phyloP scores from a whole-genome alignment of 2,797 vertebrate species.

The Cyclura pinguis region DNA sequence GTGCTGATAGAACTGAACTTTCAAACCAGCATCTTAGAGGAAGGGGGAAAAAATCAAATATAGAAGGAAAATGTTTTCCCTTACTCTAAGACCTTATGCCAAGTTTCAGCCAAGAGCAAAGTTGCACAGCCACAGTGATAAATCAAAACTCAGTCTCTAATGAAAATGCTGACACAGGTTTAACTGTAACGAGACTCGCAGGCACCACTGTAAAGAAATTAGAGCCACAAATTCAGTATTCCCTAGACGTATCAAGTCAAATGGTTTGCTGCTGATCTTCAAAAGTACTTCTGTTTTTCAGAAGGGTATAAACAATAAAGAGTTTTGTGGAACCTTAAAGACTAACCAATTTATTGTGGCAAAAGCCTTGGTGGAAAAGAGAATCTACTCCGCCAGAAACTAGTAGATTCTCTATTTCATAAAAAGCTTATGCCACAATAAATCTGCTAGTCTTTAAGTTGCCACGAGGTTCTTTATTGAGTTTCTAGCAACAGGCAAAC shows the following conservation, averaged over 20 bases:
- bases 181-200: slow-evolving; percentile 71
- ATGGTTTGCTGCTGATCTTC: neutral
- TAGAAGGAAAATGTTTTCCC: slow-evolving; percentile 57
- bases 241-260: slow-evolving; percentile 10
- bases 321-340: neutral
- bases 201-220: slow-evolving; percentile 68
- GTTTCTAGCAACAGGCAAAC: neutral
- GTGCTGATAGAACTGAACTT: slow-evolving; percentile 4
- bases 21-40: slow-evolving; percentile 62
- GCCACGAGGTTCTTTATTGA: neutral
- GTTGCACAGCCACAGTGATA: slow-evolving; percentile 71
- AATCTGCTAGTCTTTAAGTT: neutral
- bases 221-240: neutral
- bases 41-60: neutral
- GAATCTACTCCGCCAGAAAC: neutral
- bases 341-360: slow-evolving; percentile 13
- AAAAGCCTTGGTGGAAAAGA: neutral
- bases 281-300: neutral
- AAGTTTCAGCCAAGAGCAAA: slow-evolving; percentile 75
- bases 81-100: slow-evolving; percentile 64
- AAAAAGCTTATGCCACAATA: neutral
- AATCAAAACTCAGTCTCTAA: slow-evolving; percentile 78
- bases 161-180: slow-evolving; percentile 76
- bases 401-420: neutral
- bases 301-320: neutral